Conservation (phyloP, 37 sponge, comb jelly and placozoan species). For the Halisarca cf. caerulea region DNA sequence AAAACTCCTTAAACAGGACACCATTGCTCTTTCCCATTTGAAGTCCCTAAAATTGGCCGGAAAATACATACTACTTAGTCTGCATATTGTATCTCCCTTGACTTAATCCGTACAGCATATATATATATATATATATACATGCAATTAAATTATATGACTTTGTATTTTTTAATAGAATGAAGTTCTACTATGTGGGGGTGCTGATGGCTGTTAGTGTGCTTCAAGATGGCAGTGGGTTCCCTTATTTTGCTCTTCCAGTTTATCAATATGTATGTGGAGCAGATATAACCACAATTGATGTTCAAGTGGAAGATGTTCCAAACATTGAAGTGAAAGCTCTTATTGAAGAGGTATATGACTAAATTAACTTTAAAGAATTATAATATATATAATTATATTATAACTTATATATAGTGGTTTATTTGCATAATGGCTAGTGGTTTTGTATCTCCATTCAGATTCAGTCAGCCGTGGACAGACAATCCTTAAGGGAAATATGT, state of each 20-base stretch:
- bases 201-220: background rate
- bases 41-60: too few species aligned
- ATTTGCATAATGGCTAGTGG: too few species aligned
- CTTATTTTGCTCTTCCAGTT: background rate
- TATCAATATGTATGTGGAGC: background rate
- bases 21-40: too few species aligned
- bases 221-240: background rate
- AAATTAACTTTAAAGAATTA: too few species aligned
- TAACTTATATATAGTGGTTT: too few species aligned
- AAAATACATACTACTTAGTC: too few species aligned
- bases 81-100: too few species aligned
- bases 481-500: background rate
- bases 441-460: too few species aligned
- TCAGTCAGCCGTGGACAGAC: background rate
- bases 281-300: background rate
- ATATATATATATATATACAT: too few species aligned
- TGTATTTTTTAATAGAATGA: background rate
- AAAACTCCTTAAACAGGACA: too few species aligned
- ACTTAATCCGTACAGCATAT: too few species aligned
- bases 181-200: background rate
- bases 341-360: background rate
- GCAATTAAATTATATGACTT: background rate
- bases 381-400: too few species aligned
- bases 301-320: background rate
- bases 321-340: background rate